Conservation (phyloP, 1,140 invertebrate species). For the Heliothis virescens region DNA sequence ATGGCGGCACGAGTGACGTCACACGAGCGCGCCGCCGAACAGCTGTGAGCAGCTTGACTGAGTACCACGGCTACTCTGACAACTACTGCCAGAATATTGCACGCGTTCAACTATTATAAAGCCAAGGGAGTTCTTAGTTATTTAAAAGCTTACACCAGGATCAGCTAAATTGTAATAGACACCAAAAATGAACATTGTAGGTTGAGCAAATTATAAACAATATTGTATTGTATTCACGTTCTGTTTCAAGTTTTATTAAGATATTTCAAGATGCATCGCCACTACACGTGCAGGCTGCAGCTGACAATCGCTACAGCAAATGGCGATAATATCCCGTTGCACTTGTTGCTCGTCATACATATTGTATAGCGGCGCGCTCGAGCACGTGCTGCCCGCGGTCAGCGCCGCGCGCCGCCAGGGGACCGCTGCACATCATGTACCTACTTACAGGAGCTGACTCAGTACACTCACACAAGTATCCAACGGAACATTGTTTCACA, state of each 20-base stretch:
- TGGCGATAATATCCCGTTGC: slow-evolving; percentile 66
- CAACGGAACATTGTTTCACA: neutral
- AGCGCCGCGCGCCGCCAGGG: neutral
- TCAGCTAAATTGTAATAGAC: too few species aligned
- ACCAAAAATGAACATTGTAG: too few species aligned
- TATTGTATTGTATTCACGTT: too few species aligned
- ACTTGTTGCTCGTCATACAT: slow-evolving; percentile 57
- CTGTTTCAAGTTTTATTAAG: too few species aligned
- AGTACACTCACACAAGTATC: too few species aligned
- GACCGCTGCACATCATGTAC: neutral
- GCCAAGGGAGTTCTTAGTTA: too few species aligned
- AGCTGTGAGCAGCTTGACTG: neutral
- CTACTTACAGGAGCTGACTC: too few species aligned
- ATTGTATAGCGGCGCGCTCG: slow-evolving; percentile 10
- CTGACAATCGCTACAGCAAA: slow-evolving; percentile 43
- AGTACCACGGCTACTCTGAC: neutral
- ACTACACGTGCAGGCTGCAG: neutral
- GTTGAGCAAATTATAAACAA: too few species aligned
- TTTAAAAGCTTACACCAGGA: too few species aligned
- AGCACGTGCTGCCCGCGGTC: slow-evolving; percentile 8
- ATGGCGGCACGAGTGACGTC: slow-evolving; percentile 9
- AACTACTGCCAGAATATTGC: too few species aligned
- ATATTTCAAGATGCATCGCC: neutral
- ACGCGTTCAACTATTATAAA: too few species aligned
- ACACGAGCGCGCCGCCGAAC: neutral